phyloP scores from a whole-genome alignment of 1,140 invertebrate species.

The Drosophila pachea region DNA sequence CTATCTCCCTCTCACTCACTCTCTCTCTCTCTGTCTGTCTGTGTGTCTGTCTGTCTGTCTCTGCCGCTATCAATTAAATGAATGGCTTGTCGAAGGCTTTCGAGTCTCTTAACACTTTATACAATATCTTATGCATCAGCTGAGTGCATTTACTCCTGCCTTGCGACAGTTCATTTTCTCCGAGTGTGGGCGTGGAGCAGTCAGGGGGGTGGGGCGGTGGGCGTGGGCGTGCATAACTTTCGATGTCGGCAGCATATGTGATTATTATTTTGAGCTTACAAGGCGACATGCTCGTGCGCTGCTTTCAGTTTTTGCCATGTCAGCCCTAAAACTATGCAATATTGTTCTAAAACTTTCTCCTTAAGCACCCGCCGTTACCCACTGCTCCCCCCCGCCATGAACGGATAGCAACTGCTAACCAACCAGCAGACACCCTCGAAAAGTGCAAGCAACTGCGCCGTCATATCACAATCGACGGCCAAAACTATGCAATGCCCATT shows the following conservation, averaged over 20 bases:
- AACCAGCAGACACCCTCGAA: background rate
- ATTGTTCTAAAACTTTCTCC: constrained; percentile 37
- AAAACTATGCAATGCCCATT: constrained; percentile 49
- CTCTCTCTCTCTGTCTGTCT: too few species aligned
- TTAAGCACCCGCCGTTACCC: background rate
- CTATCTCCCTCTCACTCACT: too few species aligned
- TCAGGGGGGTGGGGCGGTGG: background rate
- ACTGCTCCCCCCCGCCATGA: too few species aligned
- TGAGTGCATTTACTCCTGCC: background rate
- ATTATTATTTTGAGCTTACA: constrained; percentile 31
- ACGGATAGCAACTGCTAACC: constrained; percentile 2
- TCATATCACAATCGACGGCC: constrained; percentile 44
- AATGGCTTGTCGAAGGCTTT: background rate
- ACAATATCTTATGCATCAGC: background rate
- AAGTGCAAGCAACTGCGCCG: constrained; percentile 39
- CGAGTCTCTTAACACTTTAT: background rate
- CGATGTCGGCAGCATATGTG: constrained; percentile 21
- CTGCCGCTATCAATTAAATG: too few species aligned
- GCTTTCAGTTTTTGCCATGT: constrained; percentile 26
- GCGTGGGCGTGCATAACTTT: constrained; percentile 8
- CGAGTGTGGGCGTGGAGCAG: too few species aligned
- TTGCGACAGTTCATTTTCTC: too few species aligned
- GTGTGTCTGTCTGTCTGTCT: too few species aligned
- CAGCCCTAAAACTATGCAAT: constrained; percentile 42
- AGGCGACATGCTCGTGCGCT: constrained; percentile 19